phyloP scores from a whole-genome alignment of 2,113 vertebrate species.

The Agapornis roseicollis region DNA sequence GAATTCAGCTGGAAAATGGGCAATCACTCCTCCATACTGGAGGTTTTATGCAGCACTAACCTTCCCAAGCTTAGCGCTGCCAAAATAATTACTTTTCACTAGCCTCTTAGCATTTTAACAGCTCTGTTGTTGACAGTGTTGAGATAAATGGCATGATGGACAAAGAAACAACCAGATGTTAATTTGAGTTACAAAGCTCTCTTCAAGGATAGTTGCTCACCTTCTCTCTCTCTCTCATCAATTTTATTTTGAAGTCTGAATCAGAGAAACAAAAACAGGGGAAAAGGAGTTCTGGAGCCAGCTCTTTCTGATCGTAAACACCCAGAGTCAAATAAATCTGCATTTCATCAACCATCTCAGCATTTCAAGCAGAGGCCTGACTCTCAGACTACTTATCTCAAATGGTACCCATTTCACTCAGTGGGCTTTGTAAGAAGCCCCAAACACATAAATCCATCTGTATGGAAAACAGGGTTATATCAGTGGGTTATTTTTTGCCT shows the following conservation, averaged over 20 bases:
- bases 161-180: not conserved
- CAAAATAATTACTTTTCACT: not conserved
- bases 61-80: not conserved
- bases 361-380: not conserved
- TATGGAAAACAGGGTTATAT: not conserved
- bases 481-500: not conserved
- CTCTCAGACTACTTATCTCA: not conserved
- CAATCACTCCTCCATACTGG: not conserved
- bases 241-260: not conserved
- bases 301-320: not conserved
- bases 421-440: not conserved
- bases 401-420: not conserved
- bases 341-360: not conserved
- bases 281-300: not conserved
- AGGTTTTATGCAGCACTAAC: not conserved
- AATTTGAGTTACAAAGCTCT: not conserved
- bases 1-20: constrained; percentile 38
- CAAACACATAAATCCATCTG: not conserved
- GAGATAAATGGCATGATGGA: not conserved
- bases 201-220: constrained; percentile 2
- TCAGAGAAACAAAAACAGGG: not conserved
- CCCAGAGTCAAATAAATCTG: not conserved
- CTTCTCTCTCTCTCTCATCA: not conserved
- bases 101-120: not conserved
- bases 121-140: not conserved